Percentiles rank a stretch among this genome's conserved stretches.
phyloP scores from a whole-genome alignment of 2,888 invertebrate genomes.

The Tetropium fuscum region DNA sequence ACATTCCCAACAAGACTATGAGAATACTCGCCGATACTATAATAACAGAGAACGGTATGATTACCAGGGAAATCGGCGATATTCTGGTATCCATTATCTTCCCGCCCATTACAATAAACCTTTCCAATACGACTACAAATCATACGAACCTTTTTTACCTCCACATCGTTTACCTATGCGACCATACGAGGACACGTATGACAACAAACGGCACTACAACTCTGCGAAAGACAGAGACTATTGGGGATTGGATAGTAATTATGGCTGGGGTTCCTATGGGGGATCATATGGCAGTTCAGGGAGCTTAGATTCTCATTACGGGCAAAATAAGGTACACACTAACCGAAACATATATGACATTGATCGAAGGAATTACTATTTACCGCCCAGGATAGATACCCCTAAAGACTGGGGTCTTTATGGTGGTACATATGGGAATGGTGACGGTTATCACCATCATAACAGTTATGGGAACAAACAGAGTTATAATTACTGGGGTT shows the following conservation, averaged over 20 bases:
- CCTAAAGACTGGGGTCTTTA: conserved; percentile 61
- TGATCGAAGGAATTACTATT: conserved; percentile 47
- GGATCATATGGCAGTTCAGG: conserved; percentile 70
- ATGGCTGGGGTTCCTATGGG: conserved; percentile 73
- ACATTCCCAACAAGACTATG: conserved; percentile 48
- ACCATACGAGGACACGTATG: conserved; percentile 3
- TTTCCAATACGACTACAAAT: conserved; percentile 48
- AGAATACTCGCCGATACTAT: conserved; percentile 49
- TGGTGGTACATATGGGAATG: conserved; percentile 59
- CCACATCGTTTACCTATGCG: conserved; percentile 35
- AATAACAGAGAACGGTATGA: conserved; percentile 44
- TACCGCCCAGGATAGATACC: conserved; percentile 57
- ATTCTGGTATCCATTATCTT: conserved; percentile 42
- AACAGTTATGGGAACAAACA: conserved; percentile 44
- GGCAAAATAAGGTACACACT: conserved; percentile 18
- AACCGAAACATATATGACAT: conserved; percentile 35
- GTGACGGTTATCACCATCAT: conserved; percentile 48
- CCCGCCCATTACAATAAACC: conserved; percentile 38
- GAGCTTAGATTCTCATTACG: conserved; percentile 38
- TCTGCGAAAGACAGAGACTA: conserved; percentile 51
- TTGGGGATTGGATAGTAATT: conserved; percentile 57
- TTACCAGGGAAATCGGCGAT: conserved; percentile 32
- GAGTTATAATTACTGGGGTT: conserved; percentile 57
- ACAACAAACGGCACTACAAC: conserved; percentile 29
- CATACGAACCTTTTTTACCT: conserved; percentile 52